Percentiles rank a stretch among this genome's conserved stretches.
Evolutionary conservation across 2,113 vertebrate genomes (phyloP).

Genomic region (Ondatra zibethicus): DNA sequence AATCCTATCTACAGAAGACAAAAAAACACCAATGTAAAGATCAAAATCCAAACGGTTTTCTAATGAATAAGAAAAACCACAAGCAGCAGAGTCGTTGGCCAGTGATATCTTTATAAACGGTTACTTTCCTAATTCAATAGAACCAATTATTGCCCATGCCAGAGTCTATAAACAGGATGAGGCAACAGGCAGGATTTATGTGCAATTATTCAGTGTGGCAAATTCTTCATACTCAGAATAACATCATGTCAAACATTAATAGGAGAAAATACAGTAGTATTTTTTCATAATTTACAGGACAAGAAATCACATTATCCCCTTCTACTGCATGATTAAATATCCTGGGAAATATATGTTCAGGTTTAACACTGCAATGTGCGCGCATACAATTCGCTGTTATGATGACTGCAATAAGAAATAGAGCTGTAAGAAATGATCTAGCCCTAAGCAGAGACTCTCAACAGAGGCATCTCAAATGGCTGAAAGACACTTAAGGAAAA

Average conservation of each 20-base stretch:
- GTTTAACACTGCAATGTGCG: not conserved
- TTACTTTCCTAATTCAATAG: not conserved
- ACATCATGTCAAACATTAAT: slow-evolving; percentile 54
- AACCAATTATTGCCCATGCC: slow-evolving; percentile 50
- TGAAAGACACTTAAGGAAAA: no score
- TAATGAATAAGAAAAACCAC: not conserved
- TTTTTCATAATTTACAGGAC: slow-evolving; percentile 57
- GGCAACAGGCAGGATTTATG: slow-evolving; percentile 17
- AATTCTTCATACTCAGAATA: slow-evolving; percentile 52
- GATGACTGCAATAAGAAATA: not conserved
- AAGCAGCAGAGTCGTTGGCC: not conserved
- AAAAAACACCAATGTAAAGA: not conserved
- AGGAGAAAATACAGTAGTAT: slow-evolving; percentile 15
- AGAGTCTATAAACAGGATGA: not conserved
- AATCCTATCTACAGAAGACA: not conserved
- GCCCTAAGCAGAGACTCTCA: no score
- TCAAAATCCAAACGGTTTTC: slow-evolving; percentile 1
- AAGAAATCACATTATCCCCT: slow-evolving; percentile 23
- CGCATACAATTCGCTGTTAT: not conserved
- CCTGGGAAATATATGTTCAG: not conserved
- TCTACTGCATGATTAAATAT: slow-evolving; percentile 27
- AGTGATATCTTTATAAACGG: slow-evolving; percentile 26
- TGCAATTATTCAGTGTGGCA: slow-evolving; percentile 20
- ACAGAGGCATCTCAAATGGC: no score
- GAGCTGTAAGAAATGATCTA: not conserved